A percentile compares a stretch with the other conserved stretches of the same genome.
Evolutionary conservation across 2,113 vertebrate species (phyloP).

Genomic region (Trinectes maculatus): DNA sequence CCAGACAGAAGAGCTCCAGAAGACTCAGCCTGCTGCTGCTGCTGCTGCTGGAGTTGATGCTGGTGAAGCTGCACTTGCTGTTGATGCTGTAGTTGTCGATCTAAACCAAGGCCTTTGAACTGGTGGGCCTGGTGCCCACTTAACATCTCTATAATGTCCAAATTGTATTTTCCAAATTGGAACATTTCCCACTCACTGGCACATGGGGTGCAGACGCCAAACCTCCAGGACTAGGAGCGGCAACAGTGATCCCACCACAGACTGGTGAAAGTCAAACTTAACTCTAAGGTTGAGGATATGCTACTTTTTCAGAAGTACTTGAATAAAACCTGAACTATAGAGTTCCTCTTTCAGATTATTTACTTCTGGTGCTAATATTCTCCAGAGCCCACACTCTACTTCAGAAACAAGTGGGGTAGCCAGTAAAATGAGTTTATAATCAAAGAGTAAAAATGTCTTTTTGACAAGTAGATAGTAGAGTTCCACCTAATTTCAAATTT

Average conservation of each 20-base stretch:
- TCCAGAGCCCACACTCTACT: constrained; percentile 74
- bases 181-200: constrained; percentile 87
- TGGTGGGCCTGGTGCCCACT: constrained; percentile 87
- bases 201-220: constrained; percentile 81
- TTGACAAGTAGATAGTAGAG: constrained; percentile 46
- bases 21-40: constrained; percentile 84
- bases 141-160: constrained; percentile 89
- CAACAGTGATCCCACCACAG: constrained; percentile 69
- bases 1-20: constrained; percentile 86
- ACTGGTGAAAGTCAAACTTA: constrained; percentile 65
- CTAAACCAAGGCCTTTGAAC: constrained; percentile 86
- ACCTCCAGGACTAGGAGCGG: constrained; percentile 77
- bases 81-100: constrained; percentile 85
- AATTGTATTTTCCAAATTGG: constrained; percentile 88
- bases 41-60: constrained; percentile 85
- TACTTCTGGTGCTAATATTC: constrained; percentile 66
- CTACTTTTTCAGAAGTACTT: constrained; percentile 60
- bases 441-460: constrained; percentile 62
- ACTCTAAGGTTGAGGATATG: constrained; percentile 56
- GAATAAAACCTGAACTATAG: constrained; percentile 55
- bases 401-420: constrained; percentile 71
- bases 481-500: constrained; percentile 65
- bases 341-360: constrained; percentile 62
- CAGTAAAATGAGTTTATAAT: constrained; percentile 57
- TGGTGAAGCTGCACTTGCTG: constrained; percentile 86